Base-by-base conservation (phyloP, 1,140 invertebrate genomes). In the Tyrophagus putrescentiae region DNA sequence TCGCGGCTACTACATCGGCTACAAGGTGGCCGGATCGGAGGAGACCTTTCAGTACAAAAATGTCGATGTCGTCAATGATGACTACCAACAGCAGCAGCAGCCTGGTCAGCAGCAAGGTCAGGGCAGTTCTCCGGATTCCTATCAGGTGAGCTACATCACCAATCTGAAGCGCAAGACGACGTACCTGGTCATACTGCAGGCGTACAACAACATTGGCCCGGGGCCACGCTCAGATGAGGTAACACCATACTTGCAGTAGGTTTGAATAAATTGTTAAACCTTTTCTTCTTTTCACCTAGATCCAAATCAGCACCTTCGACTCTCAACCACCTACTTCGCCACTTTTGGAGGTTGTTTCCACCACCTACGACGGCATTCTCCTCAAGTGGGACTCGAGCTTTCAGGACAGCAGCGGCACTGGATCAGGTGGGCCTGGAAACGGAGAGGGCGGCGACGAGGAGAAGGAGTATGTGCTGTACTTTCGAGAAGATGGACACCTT, bases 171-270 rank as follows among this genome's bases (percentile, higher is more conserved):
- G 61, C 70, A 74, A 64, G 57, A 76, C 75, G 4, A 68, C 70
- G 52, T 78, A 78, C 63, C 65, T 66, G 5, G 67, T 77, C 13
- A 67, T 76, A 36, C 69, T 78, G 6, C 74, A 76, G 61, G 76
- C 75, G 2, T 77, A 72, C 59, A 78, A 77, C 16, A 62, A 64
- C 6, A 68, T 70, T 42, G 75, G 75, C 6, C 65, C 68, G n/a
- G 74, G 75, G 57, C 75, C 75, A 1, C 62, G 67, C 5, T 72
- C 71, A 16, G 66, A 67, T 4, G 69, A 73, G 52, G 64, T 70
- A 6, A 32, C n/a, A 41, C 21, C 11, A 7, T 54, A 54, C n/a
- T 13, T 39, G 36, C 36, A 39, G 21, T 39, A 13, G 21, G 13
- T 39, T 39, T 39, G 13, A 39, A 13, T 39, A 13, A 39, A 13